A percentile compares a stretch with the other conserved stretches of the same genome.
Evolutionary conservation across 2,113 vertebrate species (phyloP).

Genomic region (Sinocyclocheilus rhinocerous): DNA sequence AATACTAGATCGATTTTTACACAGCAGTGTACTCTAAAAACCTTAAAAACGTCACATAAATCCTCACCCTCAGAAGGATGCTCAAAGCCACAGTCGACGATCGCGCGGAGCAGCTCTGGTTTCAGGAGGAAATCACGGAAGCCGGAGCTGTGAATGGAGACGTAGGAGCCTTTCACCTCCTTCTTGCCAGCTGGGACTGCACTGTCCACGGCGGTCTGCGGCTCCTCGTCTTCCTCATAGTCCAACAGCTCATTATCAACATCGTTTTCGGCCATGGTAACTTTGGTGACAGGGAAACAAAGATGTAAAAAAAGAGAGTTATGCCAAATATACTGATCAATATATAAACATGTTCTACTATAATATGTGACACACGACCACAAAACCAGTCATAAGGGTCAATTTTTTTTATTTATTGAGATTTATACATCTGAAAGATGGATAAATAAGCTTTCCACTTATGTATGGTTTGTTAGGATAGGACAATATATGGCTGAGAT

Average conservation of each 20-base stretch:
- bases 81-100: conserved; percentile 89
- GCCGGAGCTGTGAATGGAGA: conserved; percentile 89
- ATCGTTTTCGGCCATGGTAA: conserved; percentile 83
- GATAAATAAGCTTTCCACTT: too few relatives aligned
- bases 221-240: conserved; percentile 87
- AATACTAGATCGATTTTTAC: background rate
- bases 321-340: background rate
- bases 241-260: conserved; percentile 87
- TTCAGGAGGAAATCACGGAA: conserved; percentile 89
- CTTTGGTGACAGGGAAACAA: background rate
- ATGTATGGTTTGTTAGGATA: too few relatives aligned
- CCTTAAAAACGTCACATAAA: too few relatives aligned
- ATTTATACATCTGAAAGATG: too few relatives aligned
- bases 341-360: background rate
- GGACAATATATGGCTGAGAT: too few relatives aligned
- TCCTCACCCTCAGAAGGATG: conserved; percentile 86
- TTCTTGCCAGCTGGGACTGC: conserved; percentile 76
- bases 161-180: conserved; percentile 87
- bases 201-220: conserved; percentile 77
- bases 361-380: too few relatives aligned
- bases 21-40: background rate
- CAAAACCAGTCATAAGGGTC: too few relatives aligned
- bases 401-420: too few relatives aligned
- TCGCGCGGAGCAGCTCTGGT: conserved; percentile 85
- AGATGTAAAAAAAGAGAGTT: background rate